Percentiles rank a stretch among this genome's conserved stretches.
These are phyloP conservation scores for Pemphredon lugubris DNA, from an alignment of 2,888 invertebrate genomes.

Conservation along the genomic window DNA sequence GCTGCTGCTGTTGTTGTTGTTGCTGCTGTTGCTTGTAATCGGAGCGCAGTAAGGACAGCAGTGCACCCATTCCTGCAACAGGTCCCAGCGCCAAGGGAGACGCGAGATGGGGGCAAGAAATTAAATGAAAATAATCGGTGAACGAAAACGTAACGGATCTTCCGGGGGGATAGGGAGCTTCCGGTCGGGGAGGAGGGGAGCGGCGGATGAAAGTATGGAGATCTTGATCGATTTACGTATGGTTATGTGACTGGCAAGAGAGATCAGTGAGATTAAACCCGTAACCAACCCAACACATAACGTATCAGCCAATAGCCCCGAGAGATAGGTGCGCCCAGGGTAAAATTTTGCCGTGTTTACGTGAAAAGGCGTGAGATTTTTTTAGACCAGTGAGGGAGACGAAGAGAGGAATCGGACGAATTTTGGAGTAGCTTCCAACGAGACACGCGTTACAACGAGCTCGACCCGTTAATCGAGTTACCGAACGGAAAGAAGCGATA, in stretches of 20 bases:
- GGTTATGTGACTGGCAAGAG: constrained; percentile 50
- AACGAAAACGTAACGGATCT: too few relatives aligned
- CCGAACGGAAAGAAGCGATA: too few relatives aligned
- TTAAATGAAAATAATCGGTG: constrained; percentile 44
- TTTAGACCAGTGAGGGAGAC: constrained; percentile 8
- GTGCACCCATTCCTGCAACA: constrained; percentile 79
- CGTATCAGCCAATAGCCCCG: constrained; percentile 78
- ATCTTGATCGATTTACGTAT: constrained; percentile 29
- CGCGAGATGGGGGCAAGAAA: constrained; percentile 63
- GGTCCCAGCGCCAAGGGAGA: constrained; percentile 70
- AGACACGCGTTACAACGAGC: too few relatives aligned
- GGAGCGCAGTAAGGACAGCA: constrained; percentile 76
- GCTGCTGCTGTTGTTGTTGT: too few relatives aligned
- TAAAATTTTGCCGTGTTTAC: constrained; percentile 69
- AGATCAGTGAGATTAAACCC: constrained; percentile 73
- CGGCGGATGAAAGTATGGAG: constrained; percentile 1
- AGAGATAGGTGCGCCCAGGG: constrained; percentile 71
- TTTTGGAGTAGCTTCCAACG: not conserved
- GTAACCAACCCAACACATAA: constrained; percentile 80
- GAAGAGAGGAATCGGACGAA: constrained; percentile 33
- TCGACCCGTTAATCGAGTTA: too few relatives aligned
- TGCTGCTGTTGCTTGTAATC: constrained; percentile 72
- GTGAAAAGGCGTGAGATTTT: constrained; percentile 59
- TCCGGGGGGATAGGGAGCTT: too few relatives aligned
- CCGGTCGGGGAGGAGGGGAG: too few relatives aligned